Evolutionary conservation across 2,113 vertebrate species (phyloP), one percentile per base, ranked within the genome.

Genomic region (Pyrgilauda ruficollis): DNA sequence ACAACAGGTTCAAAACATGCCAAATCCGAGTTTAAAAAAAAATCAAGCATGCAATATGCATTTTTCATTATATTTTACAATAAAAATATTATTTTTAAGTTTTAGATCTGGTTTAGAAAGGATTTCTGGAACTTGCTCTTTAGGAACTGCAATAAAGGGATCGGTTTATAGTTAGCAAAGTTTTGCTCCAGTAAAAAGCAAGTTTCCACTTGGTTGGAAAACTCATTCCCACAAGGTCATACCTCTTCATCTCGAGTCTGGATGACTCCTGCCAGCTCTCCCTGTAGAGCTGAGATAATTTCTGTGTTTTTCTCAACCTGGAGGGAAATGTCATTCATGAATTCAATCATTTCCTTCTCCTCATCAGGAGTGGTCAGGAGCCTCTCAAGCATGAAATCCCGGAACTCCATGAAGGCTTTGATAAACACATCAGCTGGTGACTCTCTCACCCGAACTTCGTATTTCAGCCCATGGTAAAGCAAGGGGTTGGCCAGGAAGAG

Each of bases 221-320:
- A 43, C 69, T 50, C 14, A 15, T 73, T 59, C 46, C 47, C 79
- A 69, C n/a, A 35, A 6, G 13, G 53, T 19, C 43, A 46, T 97
- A 99, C 99, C 98, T 98, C 93, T 8, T 95, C 62, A 9, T 99
- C 97, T 67, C 73, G 89, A 84, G 84, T 67, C 87, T 86, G 95
- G 47, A 93, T 58, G 35, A 87, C 94, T 67, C 39, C 59, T 4
- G 92, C 82, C 62, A 98, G 49, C 28, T 98, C 95, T 26, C 93
- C 82, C 72, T 97, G 96, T 15, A 98, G 81, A 59, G 53, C 77
- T 15, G 72, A 47, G 0, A 98, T 90, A 0, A 67, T 3, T 46
- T 98, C 96, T 5, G 63, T 90, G 90, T 98, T 97, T 53, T 93
- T 76, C 35, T 41, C 49, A 37, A 97, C 89, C 46, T 18, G 89